Evolutionary conservation across 2,888 invertebrate species (phyloP).

Genomic region (Aleiodes leptofemur): DNA sequence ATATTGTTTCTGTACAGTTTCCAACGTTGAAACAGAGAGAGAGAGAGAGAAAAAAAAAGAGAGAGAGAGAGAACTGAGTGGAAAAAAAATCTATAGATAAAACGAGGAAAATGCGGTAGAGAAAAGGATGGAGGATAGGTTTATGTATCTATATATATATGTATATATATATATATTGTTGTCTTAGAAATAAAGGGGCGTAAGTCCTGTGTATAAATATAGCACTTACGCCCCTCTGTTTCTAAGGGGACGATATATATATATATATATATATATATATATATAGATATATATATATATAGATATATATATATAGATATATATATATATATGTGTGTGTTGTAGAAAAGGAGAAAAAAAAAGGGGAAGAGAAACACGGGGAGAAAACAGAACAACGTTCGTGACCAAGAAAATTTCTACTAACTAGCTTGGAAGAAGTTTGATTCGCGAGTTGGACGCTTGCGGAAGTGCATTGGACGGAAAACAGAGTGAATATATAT

Average conservation of each 20-base stretch:
- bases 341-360: neutral
- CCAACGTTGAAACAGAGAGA: neutral
- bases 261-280: too few relatives aligned
- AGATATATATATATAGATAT: too few relatives aligned
- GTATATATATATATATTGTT: neutral
- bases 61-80: neutral
- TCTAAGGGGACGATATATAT: too few relatives aligned
- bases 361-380: neutral
- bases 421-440: slow-evolving; percentile 1
- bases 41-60: neutral
- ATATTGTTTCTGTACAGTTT: neutral
- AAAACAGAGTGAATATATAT: too few relatives aligned
- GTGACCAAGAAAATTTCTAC: slow-evolving; percentile 16
- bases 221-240: too few relatives aligned
- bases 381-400: slow-evolving; percentile 15
- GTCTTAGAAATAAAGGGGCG: slow-evolving; percentile 22
- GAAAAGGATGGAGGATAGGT: neutral
- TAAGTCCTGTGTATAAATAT: too few relatives aligned
- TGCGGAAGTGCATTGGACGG: too few relatives aligned
- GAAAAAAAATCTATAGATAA: neutral
- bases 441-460: too few relatives aligned
- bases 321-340: too few relatives aligned
- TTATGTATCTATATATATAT: neutral
- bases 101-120: neutral
- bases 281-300: too few relatives aligned